phyloP scores from a whole-genome alignment of 2,888 invertebrate genomes.

The Priocnemis perturbator region DNA sequence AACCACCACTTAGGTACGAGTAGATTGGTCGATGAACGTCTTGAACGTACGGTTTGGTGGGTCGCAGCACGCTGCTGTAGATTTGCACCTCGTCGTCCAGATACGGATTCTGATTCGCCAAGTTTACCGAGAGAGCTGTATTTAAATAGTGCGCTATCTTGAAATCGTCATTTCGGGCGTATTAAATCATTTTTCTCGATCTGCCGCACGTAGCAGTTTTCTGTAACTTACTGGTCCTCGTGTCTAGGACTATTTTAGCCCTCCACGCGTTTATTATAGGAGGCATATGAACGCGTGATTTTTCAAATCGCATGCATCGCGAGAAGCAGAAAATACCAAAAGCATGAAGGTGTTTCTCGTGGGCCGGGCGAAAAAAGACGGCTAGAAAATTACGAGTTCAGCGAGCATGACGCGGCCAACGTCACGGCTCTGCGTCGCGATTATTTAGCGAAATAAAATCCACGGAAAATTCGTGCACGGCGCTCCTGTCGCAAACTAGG shows the following conservation, averaged over 20 bases:
- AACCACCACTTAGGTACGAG: conserved; percentile 36
- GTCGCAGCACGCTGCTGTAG: conserved; percentile 70
- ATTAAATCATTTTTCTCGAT: no score
- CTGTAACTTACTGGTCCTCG: no score
- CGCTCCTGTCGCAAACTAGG: conserved; percentile 32
- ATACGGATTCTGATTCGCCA: conserved; percentile 71
- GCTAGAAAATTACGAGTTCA: conserved; percentile 10
- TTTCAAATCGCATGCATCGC: no score
- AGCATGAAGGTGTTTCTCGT: no score
- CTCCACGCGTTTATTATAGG: no score
- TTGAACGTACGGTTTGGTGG: conserved; percentile 67
- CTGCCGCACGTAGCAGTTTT: no score
- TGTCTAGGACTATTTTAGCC: no score
- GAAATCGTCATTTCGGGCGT: conserved; percentile 19
- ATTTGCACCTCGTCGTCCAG: conserved; percentile 76
- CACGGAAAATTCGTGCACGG: conserved; percentile 12
- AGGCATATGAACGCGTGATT: no score
- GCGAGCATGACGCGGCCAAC: conserved; percentile 5
- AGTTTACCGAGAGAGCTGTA: conserved; percentile 69
- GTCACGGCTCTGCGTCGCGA: not conserved
- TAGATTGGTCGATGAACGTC: conserved; percentile 50
- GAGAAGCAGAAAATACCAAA: no score
- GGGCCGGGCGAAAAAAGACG: no score
- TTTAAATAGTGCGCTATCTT: conserved; percentile 32
- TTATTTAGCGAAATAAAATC: conserved; percentile 12